Evolutionary conservation across 2,113 vertebrate genomes (phyloP).

Genomic region (Phoenicopterus ruber): DNA sequence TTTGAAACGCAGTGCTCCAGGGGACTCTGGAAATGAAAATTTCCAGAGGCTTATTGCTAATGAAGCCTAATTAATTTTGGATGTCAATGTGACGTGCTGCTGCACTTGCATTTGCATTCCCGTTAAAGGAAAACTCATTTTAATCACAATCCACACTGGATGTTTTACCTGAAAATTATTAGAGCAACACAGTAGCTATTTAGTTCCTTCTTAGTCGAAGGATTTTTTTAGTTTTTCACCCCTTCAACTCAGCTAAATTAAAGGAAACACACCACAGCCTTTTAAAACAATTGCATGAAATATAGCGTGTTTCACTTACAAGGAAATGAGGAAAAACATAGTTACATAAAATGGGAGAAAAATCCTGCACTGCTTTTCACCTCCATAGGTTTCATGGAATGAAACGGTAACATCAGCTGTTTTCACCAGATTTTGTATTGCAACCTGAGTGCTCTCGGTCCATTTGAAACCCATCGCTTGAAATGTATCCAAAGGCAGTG

Average conservation of each 20-base stretch:
- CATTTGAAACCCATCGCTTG: not conserved
- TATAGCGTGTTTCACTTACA: accelerated
- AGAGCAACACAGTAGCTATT: not conserved
- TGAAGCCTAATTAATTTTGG: not conserved
- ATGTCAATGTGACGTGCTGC: not conserved
- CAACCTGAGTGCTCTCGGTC: not conserved
- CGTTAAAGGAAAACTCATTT: not conserved
- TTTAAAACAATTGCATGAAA: not conserved
- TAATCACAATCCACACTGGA: not conserved
- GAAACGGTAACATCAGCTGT: not conserved
- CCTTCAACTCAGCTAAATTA: not conserved
- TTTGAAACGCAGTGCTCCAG: not conserved
- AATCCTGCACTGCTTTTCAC: not conserved
- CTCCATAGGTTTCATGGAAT: not conserved
- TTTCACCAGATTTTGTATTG: not conserved
- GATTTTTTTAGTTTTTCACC: not conserved
- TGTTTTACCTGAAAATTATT: not conserved
- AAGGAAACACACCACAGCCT: not conserved
- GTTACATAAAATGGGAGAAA: not conserved
- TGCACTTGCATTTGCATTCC: not conserved
- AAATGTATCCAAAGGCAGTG: not conserved
- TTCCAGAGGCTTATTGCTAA: not conserved
- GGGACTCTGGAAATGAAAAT: not conserved
- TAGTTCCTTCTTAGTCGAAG: not conserved
- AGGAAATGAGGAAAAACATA: not conserved